Conservation (phyloP, 2,797 vertebrate species). For the Streptopelia turtur region DNA sequence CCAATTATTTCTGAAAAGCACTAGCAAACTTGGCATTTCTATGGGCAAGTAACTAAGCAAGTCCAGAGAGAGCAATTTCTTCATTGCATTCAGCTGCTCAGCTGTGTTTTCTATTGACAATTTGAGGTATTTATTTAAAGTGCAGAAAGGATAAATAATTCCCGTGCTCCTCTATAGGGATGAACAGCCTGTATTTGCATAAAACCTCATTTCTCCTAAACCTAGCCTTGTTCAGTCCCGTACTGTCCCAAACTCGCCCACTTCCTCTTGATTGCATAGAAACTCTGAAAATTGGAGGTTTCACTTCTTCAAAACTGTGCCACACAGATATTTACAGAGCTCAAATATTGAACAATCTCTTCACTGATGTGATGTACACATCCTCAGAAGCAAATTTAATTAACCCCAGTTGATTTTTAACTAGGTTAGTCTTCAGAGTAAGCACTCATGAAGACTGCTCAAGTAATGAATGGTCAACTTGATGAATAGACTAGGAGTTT, state of each 20-base stretch:
- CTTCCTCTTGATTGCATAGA: neutral
- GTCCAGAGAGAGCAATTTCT: neutral
- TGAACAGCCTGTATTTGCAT: neutral
- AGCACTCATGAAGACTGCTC: neutral
- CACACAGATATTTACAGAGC: conserved; percentile 67
- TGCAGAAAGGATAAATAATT: neutral
- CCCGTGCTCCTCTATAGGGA: neutral
- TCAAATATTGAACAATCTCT: conserved; percentile 66
- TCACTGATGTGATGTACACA: neutral
- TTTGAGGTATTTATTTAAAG: neutral
- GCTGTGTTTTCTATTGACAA: neutral
- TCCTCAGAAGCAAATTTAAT: neutral
- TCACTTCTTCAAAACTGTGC: neutral
- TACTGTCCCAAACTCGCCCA: neutral
- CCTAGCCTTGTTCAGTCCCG: neutral
- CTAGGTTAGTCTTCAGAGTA: neutral
- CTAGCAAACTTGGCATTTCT: conserved; percentile 78
- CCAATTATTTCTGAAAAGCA: conserved; percentile 66
- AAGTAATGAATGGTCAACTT: neutral
- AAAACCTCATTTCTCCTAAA: neutral
- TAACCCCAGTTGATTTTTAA: neutral
- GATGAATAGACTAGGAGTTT: neutral
- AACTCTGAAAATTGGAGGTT: neutral
- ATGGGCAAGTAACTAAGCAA: conserved; percentile 78
- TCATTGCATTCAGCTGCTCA: neutral